These are phyloP conservation scores for Nematolebias whitei DNA, from an alignment of 2,113 vertebrate genomes.

Conservation along the genomic window DNA sequence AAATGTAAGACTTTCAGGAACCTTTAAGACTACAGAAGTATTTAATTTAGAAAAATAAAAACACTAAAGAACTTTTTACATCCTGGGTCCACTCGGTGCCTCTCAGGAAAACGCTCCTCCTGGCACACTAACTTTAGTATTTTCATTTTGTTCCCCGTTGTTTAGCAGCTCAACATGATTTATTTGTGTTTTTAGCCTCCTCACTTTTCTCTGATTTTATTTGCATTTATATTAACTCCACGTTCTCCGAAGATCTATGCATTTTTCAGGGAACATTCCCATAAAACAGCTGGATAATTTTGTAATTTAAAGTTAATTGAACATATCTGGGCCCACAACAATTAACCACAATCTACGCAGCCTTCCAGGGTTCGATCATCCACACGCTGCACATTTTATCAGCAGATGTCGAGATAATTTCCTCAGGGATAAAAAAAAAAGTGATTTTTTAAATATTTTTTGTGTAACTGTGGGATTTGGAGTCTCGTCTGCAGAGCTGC, in stretches of 20 bases:
- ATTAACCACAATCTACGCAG: background rate
- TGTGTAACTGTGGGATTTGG: background rate
- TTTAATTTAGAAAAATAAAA: background rate
- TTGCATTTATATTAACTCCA: too few species aligned
- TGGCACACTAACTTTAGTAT: too few species aligned
- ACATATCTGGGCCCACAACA: background rate
- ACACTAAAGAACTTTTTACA: background rate
- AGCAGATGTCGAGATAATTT: background rate
- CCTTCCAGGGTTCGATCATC: background rate
- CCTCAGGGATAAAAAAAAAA: background rate
- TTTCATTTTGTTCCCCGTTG: too few species aligned
- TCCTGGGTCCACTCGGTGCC: too few species aligned
- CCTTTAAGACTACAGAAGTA: background rate
- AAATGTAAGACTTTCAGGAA: background rate
- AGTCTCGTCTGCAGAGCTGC: background rate
- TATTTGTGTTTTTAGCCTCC: too few species aligned
- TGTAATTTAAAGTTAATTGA: background rate
- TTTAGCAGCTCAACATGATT: too few species aligned
- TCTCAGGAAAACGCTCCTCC: too few species aligned
- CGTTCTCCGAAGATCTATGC: too few species aligned
- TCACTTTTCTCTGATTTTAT: too few species aligned
- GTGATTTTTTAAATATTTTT: background rate
- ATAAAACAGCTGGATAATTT: background rate
- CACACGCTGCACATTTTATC: background rate
- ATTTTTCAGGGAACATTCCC: too few species aligned